Evolutionary conservation across 2,113 vertebrate species (phyloP), one percentile per base, ranked within the genome.

Genomic region (Terrapene triunguis): DNA sequence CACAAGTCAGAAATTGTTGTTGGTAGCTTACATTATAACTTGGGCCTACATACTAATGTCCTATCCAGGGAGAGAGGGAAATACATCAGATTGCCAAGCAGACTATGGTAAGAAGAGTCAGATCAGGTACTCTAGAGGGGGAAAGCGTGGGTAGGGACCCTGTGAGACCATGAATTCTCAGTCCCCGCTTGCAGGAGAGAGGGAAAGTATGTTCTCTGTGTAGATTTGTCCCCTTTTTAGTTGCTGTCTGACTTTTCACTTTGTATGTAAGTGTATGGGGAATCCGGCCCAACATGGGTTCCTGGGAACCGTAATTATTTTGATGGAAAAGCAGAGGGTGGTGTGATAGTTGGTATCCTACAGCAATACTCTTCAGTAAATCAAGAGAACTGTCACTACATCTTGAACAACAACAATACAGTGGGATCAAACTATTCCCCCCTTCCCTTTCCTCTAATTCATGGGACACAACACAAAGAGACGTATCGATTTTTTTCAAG

Each of bases 1-100:
- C 87, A 48, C 47, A 93, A 11, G 25, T 85, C 83, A 88, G 87
- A 92, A 89, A 95, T 84, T 32, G 90, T 10, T 91, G 85, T 10
- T 11, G 27, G 8, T 13, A 24, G 12, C 62, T 93, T 79, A 72
- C 17, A 38, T 72, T 72, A 72, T n/a, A 72, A 38, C 42, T 87
- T 4, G 3, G 82, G 69, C 51, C 19, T 57, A 89, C 86, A 82
- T 69, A 88, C n/a, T 10, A 55, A 10, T 85, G 76, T 51, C 85
- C 51, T 47, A 29, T 53, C 74, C 80, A 38, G 16, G 83, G 72
- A 44, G 48, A 69, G 84, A 12, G 44, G 47, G 51, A 54, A 87
- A 84, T 57, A 5, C 19, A 55, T 38, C 44, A 51, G 55, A 48
- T 44, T 51, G 50, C 51, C 79, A 93, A 2, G 16, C 14, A 93